Conservation (phyloP, 2,888 invertebrate species). For the Rhorus exstirpatorius region DNA sequence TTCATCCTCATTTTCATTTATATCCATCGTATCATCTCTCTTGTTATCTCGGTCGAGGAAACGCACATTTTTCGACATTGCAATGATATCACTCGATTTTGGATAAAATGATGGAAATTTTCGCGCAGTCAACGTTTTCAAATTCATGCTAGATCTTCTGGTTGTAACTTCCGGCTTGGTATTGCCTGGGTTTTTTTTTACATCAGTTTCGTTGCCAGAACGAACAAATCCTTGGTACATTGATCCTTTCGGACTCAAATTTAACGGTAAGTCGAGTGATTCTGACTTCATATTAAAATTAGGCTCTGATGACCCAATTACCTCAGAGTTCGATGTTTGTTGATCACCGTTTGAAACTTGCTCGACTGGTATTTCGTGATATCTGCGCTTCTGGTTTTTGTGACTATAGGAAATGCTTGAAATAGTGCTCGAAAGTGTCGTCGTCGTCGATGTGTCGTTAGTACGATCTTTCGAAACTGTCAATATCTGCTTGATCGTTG, state of each 20-base stretch:
- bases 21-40: slow-evolving; percentile 18
- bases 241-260: slow-evolving; percentile 3
- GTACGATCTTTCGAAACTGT: not conserved
- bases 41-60: slow-evolving; percentile 20
- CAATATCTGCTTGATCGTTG: not conserved
- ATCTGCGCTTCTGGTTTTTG: slow-evolving; percentile 9
- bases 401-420: not conserved
- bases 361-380: slow-evolving; percentile 17
- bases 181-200: not conserved
- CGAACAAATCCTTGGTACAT: not conserved
- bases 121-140: not conserved
- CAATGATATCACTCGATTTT: slow-evolving; percentile 40
- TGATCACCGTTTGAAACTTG: not conserved
- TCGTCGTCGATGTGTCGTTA: not conserved
- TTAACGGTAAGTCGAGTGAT: not conserved
- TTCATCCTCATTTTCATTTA: slow-evolving; percentile 4
- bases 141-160: slow-evolving; percentile 27
- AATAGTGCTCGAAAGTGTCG: not conserved
- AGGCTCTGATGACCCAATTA: no score
- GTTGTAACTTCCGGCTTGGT: not conserved
- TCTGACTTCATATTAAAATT: not conserved
- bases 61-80: not conserved
- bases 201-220: not conserved
- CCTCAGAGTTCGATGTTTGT: not conserved
- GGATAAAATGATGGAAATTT: slow-evolving; percentile 59